Conservation (phyloP, 2,113 vertebrate genomes). For the Psittacus erithacus region DNA sequence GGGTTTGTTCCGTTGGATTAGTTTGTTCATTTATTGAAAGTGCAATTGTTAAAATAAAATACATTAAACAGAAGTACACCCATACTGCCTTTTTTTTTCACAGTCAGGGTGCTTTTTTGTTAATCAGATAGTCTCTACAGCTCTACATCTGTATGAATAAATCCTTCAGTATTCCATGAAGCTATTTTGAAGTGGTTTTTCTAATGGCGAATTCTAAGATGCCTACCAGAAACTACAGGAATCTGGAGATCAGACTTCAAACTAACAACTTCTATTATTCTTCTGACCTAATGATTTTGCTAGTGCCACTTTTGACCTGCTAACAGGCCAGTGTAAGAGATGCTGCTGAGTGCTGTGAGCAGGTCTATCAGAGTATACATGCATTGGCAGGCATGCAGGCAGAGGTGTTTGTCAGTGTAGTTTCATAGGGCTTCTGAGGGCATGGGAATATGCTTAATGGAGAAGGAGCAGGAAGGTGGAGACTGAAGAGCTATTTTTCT, state of each 20-base stretch:
- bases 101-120: not conserved
- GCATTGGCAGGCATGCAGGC: not conserved
- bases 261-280: not conserved
- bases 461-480: not conserved
- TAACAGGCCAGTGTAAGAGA: not conserved
- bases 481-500: not conserved
- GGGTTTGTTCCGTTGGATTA: not conserved
- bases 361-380: accelerated
- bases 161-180: not conserved
- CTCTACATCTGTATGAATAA: not conserved
- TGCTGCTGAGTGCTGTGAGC: not conserved
- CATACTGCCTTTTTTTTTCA: not conserved
- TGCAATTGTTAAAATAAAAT: not conserved
- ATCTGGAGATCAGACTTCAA: not conserved
- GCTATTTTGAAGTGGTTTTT: not conserved
- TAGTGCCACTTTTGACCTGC: not conserved
- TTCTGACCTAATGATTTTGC: not conserved
- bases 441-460: not conserved
- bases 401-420: not conserved
- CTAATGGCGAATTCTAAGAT: not conserved
- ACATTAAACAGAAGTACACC: not conserved
- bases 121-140: not conserved
- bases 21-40: not conserved
- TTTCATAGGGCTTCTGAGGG: not conserved
- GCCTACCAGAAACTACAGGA: not conserved